Base-by-base conservation (phyloP, 35 echinoderm and acorn worm genomes). In the Heliocidaris tuberculata region DNA sequence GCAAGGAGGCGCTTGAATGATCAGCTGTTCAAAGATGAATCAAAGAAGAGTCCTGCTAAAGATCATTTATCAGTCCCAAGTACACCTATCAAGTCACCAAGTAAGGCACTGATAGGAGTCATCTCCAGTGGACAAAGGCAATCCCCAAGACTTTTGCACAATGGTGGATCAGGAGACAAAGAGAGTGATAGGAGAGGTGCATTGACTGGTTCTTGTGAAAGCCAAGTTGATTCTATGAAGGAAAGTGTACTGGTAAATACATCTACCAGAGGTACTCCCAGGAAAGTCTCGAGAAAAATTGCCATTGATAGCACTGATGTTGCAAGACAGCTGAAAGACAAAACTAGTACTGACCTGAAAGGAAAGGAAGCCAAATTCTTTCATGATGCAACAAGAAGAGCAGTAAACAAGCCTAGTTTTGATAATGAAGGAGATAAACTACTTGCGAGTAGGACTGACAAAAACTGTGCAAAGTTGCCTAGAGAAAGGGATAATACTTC, bases 1-100 rank as follows among this genome's bases (percentile, higher is more conserved):
- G 91, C 91, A 30, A 59, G 91, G 91, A 93, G 91, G 50, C 47
- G 91, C 48, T 59, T 93, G 50, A 49, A 49, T 59, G 91, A 93
- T 93, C 16, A 50, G n/a, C 50, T 93, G 49, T 50, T 59, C 4
- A 48, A 93, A 31, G 27, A 30, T 93, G 50, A 30, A 56, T 3
- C 87, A 47, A 32, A 16, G 31, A 89, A 89, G 10, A 32, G 31
- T 42, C 87, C 87, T 89, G 91, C 21, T 16, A 59, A 50, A 16
- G 48, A 93, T 59, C 47, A 17, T 50, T 30, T 13, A 56, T 10
- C n/a, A 0, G 27, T 32, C 27, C 49, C 16, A 5, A 49, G 47
- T 93, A 5, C 91, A 24, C 91, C 50, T 6, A 5, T n/a, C 0
- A 59, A 93, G 47, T 48, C 91, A 59, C 91, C 49, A 93, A 30